phyloP scores from a whole-genome alignment of 2,113 vertebrate genomes.

The Pipra filicauda region DNA sequence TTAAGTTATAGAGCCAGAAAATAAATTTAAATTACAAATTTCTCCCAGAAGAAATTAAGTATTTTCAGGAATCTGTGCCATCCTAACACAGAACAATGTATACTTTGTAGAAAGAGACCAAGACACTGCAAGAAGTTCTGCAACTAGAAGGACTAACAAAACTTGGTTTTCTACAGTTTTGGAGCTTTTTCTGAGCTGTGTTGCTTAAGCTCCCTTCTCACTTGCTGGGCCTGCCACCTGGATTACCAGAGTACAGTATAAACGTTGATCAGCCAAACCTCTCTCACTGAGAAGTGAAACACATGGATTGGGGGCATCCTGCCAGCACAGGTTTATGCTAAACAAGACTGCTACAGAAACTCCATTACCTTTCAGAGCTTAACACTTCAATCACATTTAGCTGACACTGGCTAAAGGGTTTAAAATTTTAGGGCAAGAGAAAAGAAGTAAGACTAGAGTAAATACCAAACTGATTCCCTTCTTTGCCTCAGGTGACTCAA shows the following conservation, averaged over 20 bases:
- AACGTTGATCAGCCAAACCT: background rate
- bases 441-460: background rate
- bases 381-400: background rate
- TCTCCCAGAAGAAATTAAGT: background rate
- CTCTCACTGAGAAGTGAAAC: background rate
- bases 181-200: background rate
- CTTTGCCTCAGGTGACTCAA: background rate
- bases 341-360: background rate
- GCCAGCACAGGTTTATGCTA: background rate
- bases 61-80: background rate
- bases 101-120: background rate
- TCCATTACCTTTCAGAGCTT: background rate
- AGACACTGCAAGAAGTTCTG: background rate
- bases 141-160: background rate
- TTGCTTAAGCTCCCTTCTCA: background rate
- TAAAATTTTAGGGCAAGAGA: background rate
- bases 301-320: background rate
- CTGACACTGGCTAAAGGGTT: background rate
- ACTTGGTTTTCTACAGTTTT: background rate
- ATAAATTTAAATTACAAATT: background rate
- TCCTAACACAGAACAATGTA: background rate
- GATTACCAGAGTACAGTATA: background rate
- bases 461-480: background rate
- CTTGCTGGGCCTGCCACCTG: background rate
- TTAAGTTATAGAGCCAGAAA: background rate